These are phyloP conservation scores for Hippocampus kuda DNA, from an alignment of 2,797 vertebrate genomes.

Conservation along the genomic window DNA sequence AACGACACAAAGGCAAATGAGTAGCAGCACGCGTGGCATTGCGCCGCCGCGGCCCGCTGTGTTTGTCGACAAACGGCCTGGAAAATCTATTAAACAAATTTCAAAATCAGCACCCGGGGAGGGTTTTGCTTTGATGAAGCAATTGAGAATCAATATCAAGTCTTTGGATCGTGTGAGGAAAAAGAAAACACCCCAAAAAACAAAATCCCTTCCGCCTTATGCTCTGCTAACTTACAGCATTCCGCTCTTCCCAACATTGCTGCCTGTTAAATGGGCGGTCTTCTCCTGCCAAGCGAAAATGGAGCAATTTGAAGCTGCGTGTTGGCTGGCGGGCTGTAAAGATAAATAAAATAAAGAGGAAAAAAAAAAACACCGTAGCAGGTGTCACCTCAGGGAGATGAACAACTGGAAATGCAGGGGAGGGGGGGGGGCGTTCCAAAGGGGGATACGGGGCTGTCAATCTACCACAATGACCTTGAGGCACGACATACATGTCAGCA, in stretches of 20 bases:
- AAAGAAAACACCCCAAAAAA: neutral
- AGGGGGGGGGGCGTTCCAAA: conserved; percentile 24
- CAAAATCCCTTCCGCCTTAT: conserved; percentile 9
- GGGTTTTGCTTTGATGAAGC: conserved; percentile 12
- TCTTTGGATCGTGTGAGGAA: conserved; percentile 3
- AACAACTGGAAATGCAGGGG: conserved; percentile 58
- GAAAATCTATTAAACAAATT: conserved; percentile 37
- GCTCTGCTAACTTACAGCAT: conserved; percentile 23
- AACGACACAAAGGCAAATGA: conserved; percentile 28
- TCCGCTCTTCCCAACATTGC: conserved; percentile 27
- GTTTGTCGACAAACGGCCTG: conserved; percentile 15
- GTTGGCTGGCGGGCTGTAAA: conserved; percentile 56
- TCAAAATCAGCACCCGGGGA: conserved; percentile 15
- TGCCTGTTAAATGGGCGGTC: conserved; percentile 50
- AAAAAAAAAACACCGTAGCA: conserved; percentile 26
- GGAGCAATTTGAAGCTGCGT: conserved; percentile 58
- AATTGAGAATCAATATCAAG: conserved; percentile 14
- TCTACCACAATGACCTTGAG: conserved; percentile 56
- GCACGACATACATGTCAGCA: conserved; percentile 26
- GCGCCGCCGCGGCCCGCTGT: neutral
- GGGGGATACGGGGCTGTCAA: conserved; percentile 33
- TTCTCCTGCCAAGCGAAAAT: conserved; percentile 56
- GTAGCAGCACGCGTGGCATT: conserved; percentile 4
- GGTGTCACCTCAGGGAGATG: conserved; percentile 61
- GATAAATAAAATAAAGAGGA: conserved; percentile 40